These are phyloP conservation scores for Rhabdomys dilectus DNA, from an alignment of 2,113 vertebrate species.

Conservation along the genomic window DNA sequence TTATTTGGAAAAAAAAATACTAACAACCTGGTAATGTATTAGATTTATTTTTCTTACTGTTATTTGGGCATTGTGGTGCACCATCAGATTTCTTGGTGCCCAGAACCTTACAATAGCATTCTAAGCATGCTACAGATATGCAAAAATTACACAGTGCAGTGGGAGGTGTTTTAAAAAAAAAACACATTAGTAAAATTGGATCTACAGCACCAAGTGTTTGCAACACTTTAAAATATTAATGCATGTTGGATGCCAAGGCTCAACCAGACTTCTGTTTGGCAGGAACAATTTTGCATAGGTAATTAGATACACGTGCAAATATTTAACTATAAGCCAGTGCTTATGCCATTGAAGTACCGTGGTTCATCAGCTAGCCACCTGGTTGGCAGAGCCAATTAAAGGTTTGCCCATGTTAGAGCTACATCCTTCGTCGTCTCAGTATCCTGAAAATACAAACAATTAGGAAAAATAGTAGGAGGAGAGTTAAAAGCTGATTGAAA, in stretches of 20 bases:
- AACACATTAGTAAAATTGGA: slow-evolving; percentile 73
- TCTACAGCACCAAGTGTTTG: slow-evolving; percentile 61
- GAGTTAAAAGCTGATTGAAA: not conserved
- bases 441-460: slow-evolving; percentile 23
- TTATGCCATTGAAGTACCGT: slow-evolving; percentile 29
- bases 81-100: slow-evolving; percentile 5
- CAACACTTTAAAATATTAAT: slow-evolving; percentile 79
- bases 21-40: not conserved
- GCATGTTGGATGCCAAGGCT: slow-evolving; percentile 69
- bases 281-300: slow-evolving; percentile 52
- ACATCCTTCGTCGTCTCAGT: not conserved
- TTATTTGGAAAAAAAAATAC: not conserved
- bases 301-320: slow-evolving; percentile 77
- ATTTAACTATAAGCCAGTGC: slow-evolving; percentile 60
- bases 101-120: not conserved
- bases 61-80: not conserved
- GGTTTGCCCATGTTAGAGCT: not conserved
- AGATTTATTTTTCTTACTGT: not conserved
- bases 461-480: not conserved
- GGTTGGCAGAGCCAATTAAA: slow-evolving; percentile 45
- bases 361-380: slow-evolving; percentile 65
- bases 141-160: slow-evolving; percentile 45
- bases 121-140: slow-evolving; percentile 54
- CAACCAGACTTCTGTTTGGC: slow-evolving; percentile 61
- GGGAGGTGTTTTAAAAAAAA: slow-evolving; percentile 59